Evolutionary conservation across 2,113 vertebrate species (phyloP).

Genomic region (Campylorhamphus procurvoides): DNA sequence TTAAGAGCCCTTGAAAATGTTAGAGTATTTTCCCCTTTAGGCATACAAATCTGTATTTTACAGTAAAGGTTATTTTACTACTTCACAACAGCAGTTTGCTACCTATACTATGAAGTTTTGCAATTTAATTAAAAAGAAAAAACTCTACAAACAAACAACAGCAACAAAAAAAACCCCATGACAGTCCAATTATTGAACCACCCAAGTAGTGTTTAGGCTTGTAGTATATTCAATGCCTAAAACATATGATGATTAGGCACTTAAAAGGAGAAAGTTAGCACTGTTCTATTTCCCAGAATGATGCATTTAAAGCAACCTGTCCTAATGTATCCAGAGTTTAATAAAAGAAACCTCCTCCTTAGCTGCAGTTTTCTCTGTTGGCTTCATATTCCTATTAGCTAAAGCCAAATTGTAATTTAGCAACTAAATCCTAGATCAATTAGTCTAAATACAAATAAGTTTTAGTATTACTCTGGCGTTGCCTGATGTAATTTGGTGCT

Average conservation of each 20-base stretch:
- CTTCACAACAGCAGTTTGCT: neutral
- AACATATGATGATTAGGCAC: neutral
- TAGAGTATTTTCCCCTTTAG: neutral
- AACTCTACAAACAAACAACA: neutral
- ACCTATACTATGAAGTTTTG: neutral
- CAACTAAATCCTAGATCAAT: neutral
- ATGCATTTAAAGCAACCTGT: neutral
- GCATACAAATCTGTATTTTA: neutral
- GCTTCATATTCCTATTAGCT: neutral
- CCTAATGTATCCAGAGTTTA: neutral
- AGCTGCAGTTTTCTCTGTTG: neutral
- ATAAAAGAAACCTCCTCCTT: neutral
- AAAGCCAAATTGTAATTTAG: neutral
- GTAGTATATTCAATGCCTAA: neutral
- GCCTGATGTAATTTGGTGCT: neutral
- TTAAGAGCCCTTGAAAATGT: neutral
- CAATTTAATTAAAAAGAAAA: neutral
- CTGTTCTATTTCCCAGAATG: neutral
- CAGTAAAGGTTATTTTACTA: neutral
- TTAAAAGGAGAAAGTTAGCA: neutral
- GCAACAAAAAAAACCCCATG: neutral
- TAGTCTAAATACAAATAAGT: neutral
- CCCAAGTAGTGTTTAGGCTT: neutral
- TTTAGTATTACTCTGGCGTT: neutral
- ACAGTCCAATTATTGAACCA: neutral